Percentiles rank a stretch among this genome's conserved stretches.
These are phyloP conservation scores for Anadara kagoshimensis DNA, from an alignment of 1,140 invertebrate species.

Conservation along the genomic window DNA sequence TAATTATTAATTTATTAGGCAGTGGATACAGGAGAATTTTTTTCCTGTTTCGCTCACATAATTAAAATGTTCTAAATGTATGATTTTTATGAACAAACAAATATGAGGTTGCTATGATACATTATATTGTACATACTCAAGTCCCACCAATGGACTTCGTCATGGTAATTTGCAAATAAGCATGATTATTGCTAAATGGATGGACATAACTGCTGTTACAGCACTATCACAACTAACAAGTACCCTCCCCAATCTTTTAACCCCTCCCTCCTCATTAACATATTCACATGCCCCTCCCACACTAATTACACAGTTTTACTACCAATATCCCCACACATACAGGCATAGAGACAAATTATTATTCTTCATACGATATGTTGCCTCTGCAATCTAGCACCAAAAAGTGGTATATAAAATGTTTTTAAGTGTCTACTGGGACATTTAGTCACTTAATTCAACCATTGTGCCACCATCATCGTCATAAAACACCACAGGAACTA, in stretches of 20 bases:
- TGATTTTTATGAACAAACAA: too few species aligned
- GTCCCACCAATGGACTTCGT: constrained; percentile 46
- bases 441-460: too few species aligned
- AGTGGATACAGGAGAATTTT: too few species aligned
- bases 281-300: constrained; percentile 4
- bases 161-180: constrained; percentile 27
- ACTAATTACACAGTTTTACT: constrained; percentile 2
- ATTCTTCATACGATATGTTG: background rate
- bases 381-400: constrained; percentile 1
- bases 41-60: too few species aligned
- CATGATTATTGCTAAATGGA: background rate
- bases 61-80: too few species aligned
- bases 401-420: too few species aligned
- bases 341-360: background rate
- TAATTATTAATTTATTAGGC: too few species aligned
- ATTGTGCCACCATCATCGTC: too few species aligned
- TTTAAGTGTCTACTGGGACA: too few species aligned
- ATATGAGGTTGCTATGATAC: too few species aligned
- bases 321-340: background rate
- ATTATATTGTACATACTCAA: too few species aligned
- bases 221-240: constrained; percentile 33
- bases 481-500: background rate
- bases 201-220: background rate
- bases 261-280: background rate
- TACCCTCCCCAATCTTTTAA: too few species aligned